Percentiles rank a stretch among this genome's conserved stretches.
Conservation (phyloP, 2,888 invertebrate genomes). For the Tenthredo notha region DNA sequence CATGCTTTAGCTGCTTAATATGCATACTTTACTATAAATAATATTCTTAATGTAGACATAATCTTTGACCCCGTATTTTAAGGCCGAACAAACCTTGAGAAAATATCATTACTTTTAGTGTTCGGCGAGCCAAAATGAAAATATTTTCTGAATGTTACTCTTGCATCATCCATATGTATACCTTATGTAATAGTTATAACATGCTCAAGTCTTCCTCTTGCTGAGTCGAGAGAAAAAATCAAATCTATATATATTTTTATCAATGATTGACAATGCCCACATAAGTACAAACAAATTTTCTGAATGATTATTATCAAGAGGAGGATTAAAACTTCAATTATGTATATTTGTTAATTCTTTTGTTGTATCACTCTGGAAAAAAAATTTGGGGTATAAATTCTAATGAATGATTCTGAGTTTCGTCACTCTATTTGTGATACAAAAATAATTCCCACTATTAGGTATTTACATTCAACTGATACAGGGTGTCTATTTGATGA, state of each 20-base stretch:
- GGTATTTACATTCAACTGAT: slow-evolving; percentile 31
- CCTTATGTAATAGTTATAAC: slow-evolving; percentile 27
- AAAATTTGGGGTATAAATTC: neutral
- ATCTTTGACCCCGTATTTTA: slow-evolving; percentile 29
- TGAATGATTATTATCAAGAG: neutral
- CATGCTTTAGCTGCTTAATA: slow-evolving; percentile 68
- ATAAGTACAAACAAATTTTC: neutral
- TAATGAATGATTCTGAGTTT: neutral
- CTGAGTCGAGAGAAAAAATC: neutral
- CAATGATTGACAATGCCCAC: neutral
- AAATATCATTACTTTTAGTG: neutral
- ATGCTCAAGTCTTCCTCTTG: slow-evolving; percentile 6
- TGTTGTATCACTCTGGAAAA: neutral
- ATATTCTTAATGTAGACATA: slow-evolving; percentile 34
- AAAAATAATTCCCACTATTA: neutral
- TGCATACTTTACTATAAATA: slow-evolving; percentile 34
- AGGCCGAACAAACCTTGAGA: slow-evolving; percentile 1
- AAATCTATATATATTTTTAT: neutral
- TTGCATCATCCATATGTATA: slow-evolving; percentile 24
- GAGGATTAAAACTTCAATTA: neutral
- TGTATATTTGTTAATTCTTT: neutral
- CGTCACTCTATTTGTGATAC: neutral
- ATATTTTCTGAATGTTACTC: slow-evolving; percentile 24
- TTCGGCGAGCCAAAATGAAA: slow-evolving; percentile 2
- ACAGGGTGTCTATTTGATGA: slow-evolving; percentile 40